Base-by-base conservation (phyloP, 2,797 vertebrate species). In the Semaprochilodus insignis region DNA sequence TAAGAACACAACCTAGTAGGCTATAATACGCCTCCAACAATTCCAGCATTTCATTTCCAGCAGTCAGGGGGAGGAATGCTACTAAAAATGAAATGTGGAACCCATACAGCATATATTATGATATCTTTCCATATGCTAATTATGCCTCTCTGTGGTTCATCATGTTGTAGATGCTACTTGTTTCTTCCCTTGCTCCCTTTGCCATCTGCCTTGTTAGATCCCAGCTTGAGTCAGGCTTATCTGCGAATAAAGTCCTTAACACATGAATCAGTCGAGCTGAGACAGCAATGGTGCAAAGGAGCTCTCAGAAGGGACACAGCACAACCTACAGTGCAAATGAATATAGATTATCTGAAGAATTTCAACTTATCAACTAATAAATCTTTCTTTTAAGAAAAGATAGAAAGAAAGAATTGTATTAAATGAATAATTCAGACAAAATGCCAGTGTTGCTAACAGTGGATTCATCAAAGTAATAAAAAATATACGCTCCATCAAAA, bases 181-280 rank as follows among this genome's bases (percentile, higher is more conserved):
- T 59, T 67, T 69, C 16, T 66, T 81, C 77, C 69, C 79, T 75
- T 62, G 80, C 70, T 81, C 75, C 78, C 80, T 77, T 63, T 70
- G 70, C 83, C 80, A 85, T 85, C 63, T 82, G 83, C 76, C 74
- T 44, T 23, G 44, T 71, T 65, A 82, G 63, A 82, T 78, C 83
- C 74, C 70, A 79, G 76, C 65, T 82, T 74, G 71, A 82, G 75
- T 76, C 54, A 66, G 76, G n/a, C 70, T 85, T 85, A 81, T 85
- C 83, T 75, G 76, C 78, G 63, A 82, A 82, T 63, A 78, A 36
- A 78, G 54, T 74, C 78, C 80, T 82, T 85, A 85, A 85, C 81
- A 70, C 84, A 85, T 65, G 48, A 74, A 48, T 52, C 55, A 79
- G 80, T 81, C 76, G 34, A 25, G 74, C 75, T 48, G 23, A 48